Evolutionary conservation across 2,113 vertebrate genomes (phyloP).

Genomic region (Vidua macroura): DNA sequence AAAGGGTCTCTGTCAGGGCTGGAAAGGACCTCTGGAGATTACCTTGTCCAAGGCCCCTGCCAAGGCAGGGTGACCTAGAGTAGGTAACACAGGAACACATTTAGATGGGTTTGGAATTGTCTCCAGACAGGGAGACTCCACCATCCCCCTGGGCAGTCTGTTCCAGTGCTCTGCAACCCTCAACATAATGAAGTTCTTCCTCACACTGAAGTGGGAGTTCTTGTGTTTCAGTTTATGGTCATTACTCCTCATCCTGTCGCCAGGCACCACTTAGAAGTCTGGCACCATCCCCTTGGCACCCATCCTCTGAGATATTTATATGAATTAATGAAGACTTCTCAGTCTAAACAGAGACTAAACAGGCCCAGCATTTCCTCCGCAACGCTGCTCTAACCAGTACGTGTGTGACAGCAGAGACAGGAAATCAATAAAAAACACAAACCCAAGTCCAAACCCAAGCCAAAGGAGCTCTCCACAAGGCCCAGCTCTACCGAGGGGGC

Average conservation of each 20-base stretch:
- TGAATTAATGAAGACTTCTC: neutral
- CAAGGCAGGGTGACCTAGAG: neutral
- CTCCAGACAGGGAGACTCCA: neutral
- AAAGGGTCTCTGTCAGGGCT: neutral
- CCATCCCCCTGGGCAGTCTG: neutral
- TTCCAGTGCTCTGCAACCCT: neutral
- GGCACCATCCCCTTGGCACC: neutral
- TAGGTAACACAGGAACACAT: neutral
- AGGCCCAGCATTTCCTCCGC: neutral
- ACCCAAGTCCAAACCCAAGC: too few relatives aligned
- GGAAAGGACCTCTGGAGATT: neutral
- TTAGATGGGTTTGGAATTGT: neutral
- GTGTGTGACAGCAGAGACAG: rapidly evolving
- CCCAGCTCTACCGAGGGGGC: neutral
- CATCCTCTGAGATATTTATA: neutral
- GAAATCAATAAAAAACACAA: rapidly evolving
- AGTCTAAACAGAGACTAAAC: too few relatives aligned
- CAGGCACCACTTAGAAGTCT: neutral
- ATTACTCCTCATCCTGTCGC: neutral
- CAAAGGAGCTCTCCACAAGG: neutral
- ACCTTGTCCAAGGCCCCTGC: neutral
- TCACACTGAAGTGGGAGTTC: neutral
- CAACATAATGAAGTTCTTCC: neutral
- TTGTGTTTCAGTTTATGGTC: neutral
- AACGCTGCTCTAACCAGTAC: rapidly evolving